Percentiles rank a stretch among this genome's conserved stretches.
phyloP scores from a whole-genome alignment of 2,888 invertebrate genomes.

The Drosophila neonasuta region DNA sequence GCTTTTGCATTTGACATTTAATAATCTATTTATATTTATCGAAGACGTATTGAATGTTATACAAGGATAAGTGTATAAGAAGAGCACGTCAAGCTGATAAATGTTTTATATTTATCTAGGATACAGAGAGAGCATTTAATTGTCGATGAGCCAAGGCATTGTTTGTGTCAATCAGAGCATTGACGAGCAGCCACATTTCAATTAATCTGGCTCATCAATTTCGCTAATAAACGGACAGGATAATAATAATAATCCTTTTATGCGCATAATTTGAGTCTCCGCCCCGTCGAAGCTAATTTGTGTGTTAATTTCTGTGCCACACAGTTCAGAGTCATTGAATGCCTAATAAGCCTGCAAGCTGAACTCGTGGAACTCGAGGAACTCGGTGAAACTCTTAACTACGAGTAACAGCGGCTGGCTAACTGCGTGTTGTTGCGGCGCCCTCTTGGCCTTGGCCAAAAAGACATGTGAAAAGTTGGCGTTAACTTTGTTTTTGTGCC shows the following conservation, averaged over 20 bases:
- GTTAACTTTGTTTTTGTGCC: constrained; percentile 43
- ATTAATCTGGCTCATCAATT: constrained; percentile 68
- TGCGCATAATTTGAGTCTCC: constrained; percentile 30
- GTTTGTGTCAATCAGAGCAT: constrained; percentile 7
- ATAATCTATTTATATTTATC: neutral
- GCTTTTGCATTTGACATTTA: too few species aligned
- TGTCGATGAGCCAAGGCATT: neutral
- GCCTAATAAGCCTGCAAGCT: constrained; percentile 34
- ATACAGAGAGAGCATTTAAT: neutral
- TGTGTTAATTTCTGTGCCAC: constrained; percentile 56
- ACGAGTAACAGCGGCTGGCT: constrained; percentile 21
- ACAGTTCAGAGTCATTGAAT: constrained; percentile 31
- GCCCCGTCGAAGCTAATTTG: constrained; percentile 52
- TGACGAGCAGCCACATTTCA: constrained; percentile 38
- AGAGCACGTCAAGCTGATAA: neutral
- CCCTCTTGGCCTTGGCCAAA: constrained; percentile 11
- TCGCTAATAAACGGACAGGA: constrained; percentile 44
- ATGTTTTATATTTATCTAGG: neutral
- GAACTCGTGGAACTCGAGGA: neutral
- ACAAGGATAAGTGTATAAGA: neutral
- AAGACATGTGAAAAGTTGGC: constrained; percentile 49
- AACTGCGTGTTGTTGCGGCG: neutral
- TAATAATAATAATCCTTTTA: constrained; percentile 60
- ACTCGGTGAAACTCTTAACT: constrained; percentile 2
- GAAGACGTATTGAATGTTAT: neutral